Conservation (phyloP, 2,113 vertebrate species). For the Butorides virescens region DNA sequence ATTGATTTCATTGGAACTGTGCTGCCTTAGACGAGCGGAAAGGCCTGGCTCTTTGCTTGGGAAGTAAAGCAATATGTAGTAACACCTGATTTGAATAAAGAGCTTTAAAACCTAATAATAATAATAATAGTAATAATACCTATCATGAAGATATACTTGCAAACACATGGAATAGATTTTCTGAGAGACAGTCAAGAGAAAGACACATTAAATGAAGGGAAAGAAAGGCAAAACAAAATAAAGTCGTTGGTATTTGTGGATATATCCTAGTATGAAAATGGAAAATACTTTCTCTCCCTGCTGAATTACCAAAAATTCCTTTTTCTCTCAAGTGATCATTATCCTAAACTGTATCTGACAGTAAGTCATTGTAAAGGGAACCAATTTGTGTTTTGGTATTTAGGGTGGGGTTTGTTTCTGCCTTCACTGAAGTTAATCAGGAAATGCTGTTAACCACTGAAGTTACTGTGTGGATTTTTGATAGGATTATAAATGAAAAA, state of each 20-base stretch:
- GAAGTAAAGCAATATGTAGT: not conserved
- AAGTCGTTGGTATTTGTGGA: not conserved
- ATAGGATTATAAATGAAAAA: not conserved
- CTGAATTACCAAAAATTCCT: not conserved
- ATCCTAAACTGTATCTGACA: not conserved
- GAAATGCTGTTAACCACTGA: not conserved
- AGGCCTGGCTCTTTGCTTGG: not conserved
- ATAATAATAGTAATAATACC: not conserved
- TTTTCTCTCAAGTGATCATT: not conserved
- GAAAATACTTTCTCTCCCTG: conserved; percentile 3
- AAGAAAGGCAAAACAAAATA: conserved; percentile 5
- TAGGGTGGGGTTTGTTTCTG: not conserved
- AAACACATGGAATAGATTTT: conserved; percentile 7
- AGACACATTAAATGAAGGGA: not conserved
- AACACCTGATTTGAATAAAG: conserved; percentile 5
- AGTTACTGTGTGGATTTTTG: not conserved
- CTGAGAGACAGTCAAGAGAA: not conserved
- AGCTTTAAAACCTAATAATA: not conserved
- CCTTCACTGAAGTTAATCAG: not conserved
- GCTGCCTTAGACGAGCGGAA: not conserved
- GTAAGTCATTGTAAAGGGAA: not conserved
- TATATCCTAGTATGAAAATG: not conserved
- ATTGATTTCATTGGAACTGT: conserved; percentile 1
- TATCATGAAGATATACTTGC: not conserved
- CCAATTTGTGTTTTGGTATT: not conserved